Conservation (phyloP, 2,888 invertebrate species). For the Lasioglossum vierecki region DNA sequence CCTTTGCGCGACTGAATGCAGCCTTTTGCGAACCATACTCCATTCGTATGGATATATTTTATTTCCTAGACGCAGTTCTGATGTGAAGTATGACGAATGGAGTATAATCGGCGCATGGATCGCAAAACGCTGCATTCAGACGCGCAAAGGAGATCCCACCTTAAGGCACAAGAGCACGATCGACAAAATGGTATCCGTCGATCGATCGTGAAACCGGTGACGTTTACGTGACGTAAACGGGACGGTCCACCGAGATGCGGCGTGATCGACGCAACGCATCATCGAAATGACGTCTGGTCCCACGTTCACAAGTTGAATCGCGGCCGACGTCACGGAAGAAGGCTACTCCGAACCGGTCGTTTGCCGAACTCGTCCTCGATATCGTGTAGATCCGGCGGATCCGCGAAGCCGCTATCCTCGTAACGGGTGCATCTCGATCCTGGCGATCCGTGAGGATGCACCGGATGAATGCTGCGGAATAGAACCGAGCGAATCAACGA, state of each 20-base stretch:
- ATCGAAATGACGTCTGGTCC: not conserved
- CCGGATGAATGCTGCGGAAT: conserved; percentile 81
- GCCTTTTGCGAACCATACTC: too few relatives aligned
- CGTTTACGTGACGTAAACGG: conserved; percentile 62
- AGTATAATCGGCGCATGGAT: too few relatives aligned
- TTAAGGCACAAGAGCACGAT: not conserved
- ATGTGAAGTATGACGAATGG: too few relatives aligned
- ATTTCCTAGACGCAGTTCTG: too few relatives aligned
- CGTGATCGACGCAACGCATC: not conserved
- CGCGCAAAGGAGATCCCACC: too few relatives aligned
- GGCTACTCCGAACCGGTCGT: conserved; percentile 84
- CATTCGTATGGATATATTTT: too few relatives aligned
- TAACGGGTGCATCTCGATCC: conserved; percentile 87
- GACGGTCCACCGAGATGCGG: conserved; percentile 44
- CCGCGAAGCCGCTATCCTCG: conserved; percentile 90
- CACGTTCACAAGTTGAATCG: conserved; percentile 65
- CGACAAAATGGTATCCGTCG: not conserved
- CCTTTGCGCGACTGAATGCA: too few relatives aligned
- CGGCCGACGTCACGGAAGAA: conserved; percentile 78
- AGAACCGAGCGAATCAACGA: not conserved
- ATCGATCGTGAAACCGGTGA: conserved; percentile 40
- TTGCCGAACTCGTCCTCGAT: conserved; percentile 89
- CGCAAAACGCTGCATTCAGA: too few relatives aligned
- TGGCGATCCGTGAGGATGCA: conserved; percentile 85
- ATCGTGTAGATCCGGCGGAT: conserved; percentile 88